phyloP scores from a whole-genome alignment of 2,888 invertebrate genomes.

The Andrena trimmerana region DNA sequence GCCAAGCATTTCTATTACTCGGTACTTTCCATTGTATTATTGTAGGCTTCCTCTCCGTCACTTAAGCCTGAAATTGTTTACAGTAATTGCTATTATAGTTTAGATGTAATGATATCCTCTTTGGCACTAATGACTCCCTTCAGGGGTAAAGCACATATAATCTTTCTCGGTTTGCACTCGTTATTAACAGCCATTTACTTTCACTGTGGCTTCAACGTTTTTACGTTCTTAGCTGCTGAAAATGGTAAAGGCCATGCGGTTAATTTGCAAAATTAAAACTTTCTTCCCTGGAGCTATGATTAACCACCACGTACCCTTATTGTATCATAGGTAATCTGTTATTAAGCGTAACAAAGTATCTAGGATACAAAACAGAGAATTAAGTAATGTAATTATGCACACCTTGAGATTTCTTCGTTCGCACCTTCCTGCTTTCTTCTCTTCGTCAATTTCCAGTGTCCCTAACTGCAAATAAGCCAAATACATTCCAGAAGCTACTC shows the following conservation, averaged over 20 bases:
- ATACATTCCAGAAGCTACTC: too few relatives aligned
- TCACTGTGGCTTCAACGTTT: constrained; percentile 11
- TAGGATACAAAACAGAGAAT: too few relatives aligned
- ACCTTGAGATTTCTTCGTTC: too few relatives aligned
- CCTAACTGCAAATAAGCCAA: too few relatives aligned
- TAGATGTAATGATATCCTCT: constrained; percentile 3
- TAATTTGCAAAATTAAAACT: neutral
- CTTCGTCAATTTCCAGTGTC: too few relatives aligned
- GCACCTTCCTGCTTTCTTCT: too few relatives aligned
- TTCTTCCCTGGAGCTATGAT: neutral
- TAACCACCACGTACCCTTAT: too few relatives aligned
- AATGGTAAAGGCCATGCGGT: neutral
- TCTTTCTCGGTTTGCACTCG: constrained; percentile 2
- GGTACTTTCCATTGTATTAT: constrained; percentile 5
- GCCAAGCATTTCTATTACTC: neutral
- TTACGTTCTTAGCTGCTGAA: neutral
- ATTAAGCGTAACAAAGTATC: too few relatives aligned
- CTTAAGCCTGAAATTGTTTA: neutral
- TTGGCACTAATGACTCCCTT: constrained; percentile 9
- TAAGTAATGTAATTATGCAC: too few relatives aligned
- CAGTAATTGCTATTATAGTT: neutral
- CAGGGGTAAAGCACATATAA: neutral
- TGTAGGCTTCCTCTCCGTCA: neutral
- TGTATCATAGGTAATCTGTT: too few relatives aligned
- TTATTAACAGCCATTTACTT: constrained; percentile 16